Evolutionary conservation across 2,113 vertebrate genomes (phyloP).

Genomic region (Chlorodrepanis virens): DNA sequence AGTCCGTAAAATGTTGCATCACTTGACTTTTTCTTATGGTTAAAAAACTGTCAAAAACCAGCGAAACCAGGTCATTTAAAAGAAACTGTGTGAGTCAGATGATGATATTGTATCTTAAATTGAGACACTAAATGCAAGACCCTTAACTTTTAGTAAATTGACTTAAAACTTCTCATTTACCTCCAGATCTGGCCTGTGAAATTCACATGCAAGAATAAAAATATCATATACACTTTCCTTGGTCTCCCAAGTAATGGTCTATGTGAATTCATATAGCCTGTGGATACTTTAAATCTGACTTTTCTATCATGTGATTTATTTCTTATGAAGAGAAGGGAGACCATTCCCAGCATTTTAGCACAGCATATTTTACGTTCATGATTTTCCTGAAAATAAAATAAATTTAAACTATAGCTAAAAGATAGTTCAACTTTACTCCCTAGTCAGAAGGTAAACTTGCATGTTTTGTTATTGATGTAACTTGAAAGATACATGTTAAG

Average conservation of each 20-base stretch:
- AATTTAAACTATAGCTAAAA: not conserved
- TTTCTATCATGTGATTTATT: not conserved
- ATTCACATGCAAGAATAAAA: not conserved
- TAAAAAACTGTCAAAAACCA: not conserved
- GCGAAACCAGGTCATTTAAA: not conserved
- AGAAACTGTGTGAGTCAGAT: not conserved
- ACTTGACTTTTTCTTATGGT: not conserved
- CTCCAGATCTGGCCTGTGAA: not conserved
- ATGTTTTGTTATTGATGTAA: conserved; percentile 52
- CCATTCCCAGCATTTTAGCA: not conserved
- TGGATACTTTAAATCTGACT: not conserved
- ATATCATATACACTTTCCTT: not conserved
- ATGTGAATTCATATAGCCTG: not conserved
- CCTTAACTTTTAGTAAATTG: not conserved
- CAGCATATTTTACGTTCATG: not conserved
- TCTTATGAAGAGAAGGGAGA: not conserved
- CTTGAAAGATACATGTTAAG: conserved; percentile 46
- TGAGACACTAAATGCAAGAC: not conserved
- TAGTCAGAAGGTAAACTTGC: not conserved
- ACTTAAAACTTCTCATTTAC: not conserved
- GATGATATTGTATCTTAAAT: not conserved
- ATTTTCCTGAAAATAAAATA: conserved; percentile 12
- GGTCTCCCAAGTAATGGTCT: not conserved
- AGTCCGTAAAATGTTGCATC: not conserved
- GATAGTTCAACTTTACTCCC: not conserved